phyloP scores from a whole-genome alignment of 2,113 vertebrate genomes.

The Pogonocichla stellata region DNA sequence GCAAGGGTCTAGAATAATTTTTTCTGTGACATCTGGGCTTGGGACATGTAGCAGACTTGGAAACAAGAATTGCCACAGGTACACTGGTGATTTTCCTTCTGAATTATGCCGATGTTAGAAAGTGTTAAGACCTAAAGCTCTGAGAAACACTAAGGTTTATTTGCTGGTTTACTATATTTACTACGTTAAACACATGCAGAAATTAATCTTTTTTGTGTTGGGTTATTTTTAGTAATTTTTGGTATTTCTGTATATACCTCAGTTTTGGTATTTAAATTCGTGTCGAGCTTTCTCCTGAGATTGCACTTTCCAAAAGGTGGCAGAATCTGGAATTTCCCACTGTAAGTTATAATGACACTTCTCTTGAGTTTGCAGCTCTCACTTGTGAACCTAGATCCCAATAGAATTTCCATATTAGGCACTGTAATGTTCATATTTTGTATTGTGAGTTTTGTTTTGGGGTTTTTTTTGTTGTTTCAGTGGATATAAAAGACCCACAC shows the following conservation, averaged over 20 bases:
- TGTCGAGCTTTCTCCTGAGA: background rate
- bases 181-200: background rate
- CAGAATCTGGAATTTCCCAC: background rate
- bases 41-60: background rate
- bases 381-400: background rate
- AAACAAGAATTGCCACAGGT: background rate
- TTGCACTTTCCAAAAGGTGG: background rate
- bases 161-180: background rate
- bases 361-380: background rate
- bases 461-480: fast-evolving
- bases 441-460: background rate
- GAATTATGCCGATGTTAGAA: background rate
- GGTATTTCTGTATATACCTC: background rate
- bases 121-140: background rate
- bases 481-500: background rate
- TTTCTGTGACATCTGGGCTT: background rate
- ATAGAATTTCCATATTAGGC: background rate
- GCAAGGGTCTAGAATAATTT: background rate
- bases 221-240: background rate
- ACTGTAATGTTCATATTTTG: background rate
- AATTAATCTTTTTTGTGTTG: background rate
- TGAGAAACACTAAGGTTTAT: background rate
- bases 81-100: background rate
- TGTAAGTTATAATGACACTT: background rate
- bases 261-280: background rate